These are phyloP conservation scores for Potamilus streckersoni DNA, from an alignment of 1,140 invertebrate species.

Conservation along the genomic window DNA sequence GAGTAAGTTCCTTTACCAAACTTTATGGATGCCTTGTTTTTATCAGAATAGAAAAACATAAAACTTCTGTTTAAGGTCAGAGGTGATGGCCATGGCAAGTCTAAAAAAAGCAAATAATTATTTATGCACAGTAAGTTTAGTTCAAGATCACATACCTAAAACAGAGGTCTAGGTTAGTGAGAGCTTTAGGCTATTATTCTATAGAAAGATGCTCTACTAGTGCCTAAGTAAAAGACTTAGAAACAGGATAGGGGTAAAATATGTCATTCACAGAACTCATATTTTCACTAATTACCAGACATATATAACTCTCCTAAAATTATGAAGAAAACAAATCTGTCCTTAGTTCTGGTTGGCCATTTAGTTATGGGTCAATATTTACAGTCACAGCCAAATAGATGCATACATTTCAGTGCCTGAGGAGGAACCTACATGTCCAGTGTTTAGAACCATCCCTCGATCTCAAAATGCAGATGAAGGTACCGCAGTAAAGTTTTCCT, in stretches of 20 bases:
- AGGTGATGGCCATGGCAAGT: too few relatives aligned
- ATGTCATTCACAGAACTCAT: neutral
- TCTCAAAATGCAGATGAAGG: constrained; percentile 87
- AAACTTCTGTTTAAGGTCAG: too few relatives aligned
- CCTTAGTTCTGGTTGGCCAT: neutral
- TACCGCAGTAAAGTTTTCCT: constrained; percentile 83
- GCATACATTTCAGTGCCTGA: constrained; percentile 77
- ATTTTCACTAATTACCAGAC: neutral
- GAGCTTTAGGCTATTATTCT: too few relatives aligned
- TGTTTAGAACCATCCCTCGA: constrained; percentile 89
- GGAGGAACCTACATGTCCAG: constrained; percentile 84
- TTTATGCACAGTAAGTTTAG: too few relatives aligned
- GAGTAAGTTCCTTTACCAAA: too few relatives aligned
- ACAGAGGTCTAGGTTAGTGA: too few relatives aligned
- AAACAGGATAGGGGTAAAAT: neutral
- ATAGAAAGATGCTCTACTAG: too few relatives aligned
- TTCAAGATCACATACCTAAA: too few relatives aligned
- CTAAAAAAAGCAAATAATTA: too few relatives aligned
- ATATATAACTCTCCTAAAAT: neutral
- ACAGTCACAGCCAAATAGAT: neutral
- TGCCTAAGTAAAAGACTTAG: neutral
- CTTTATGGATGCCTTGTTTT: too few relatives aligned
- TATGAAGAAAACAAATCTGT: neutral
- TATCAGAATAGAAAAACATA: too few relatives aligned
- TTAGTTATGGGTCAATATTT: neutral